phyloP scores from a whole-genome alignment of 1,140 invertebrate species.

The Coenobita brevimanus region DNA sequence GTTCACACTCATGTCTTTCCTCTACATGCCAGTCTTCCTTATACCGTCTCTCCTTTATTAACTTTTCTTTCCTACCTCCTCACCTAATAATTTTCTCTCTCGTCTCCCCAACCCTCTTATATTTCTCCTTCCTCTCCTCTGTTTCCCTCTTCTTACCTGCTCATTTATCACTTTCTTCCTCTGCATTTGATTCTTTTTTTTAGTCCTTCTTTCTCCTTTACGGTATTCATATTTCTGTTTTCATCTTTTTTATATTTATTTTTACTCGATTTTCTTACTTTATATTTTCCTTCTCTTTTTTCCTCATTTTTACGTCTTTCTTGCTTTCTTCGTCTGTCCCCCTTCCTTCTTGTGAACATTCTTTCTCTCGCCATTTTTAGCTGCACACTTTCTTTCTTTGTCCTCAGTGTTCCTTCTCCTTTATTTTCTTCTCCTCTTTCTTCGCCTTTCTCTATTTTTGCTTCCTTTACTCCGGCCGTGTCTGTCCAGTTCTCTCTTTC shows the following conservation, averaged over 20 bases:
- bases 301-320: background rate
- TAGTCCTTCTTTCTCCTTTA: too few species aligned
- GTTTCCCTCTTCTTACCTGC: background rate
- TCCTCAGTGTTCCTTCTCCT: background rate
- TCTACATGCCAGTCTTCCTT: too few species aligned
- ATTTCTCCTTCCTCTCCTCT: background rate
- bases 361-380: background rate
- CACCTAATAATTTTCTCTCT: background rate
- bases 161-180: background rate
- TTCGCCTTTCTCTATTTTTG: background rate
- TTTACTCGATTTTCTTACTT: background rate
- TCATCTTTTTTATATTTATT: too few species aligned
- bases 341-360: background rate
- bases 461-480: background rate
- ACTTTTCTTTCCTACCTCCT: too few species aligned
- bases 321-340: background rate
- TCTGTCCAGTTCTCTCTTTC: conserved; percentile 5
- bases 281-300: background rate
- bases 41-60: too few species aligned
- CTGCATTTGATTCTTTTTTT: too few species aligned
- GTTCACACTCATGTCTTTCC: too few species aligned
- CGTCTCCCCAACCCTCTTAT: background rate
- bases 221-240: too few species aligned
- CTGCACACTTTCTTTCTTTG: background rate
- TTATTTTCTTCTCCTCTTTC: background rate